These are phyloP conservation scores for Mesembrinibis cayennensis DNA, from an alignment of 2,113 vertebrate species.

Conservation along the genomic window DNA sequence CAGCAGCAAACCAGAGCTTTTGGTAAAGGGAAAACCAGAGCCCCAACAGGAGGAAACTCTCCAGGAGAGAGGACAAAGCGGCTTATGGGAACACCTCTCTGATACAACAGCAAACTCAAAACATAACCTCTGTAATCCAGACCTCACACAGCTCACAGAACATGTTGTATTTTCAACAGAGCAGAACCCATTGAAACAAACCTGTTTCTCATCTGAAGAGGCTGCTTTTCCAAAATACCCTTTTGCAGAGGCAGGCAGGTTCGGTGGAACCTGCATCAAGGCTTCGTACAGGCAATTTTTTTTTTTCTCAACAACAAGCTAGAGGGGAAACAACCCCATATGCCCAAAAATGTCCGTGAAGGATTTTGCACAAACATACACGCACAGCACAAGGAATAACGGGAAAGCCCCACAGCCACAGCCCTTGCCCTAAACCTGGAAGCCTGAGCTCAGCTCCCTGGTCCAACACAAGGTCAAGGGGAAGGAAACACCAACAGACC, in stretches of 20 bases:
- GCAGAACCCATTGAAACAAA: neutral
- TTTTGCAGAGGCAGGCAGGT: neutral
- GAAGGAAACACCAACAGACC: neutral
- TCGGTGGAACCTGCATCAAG: neutral
- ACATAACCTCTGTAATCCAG: neutral
- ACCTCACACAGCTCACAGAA: neutral
- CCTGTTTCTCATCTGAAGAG: neutral
- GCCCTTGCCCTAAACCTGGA: too few relatives aligned
- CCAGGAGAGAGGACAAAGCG: rapidly evolving
- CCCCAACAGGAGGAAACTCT: neutral
- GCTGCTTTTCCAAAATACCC: neutral
- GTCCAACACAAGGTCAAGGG: neutral
- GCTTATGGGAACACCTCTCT: neutral
- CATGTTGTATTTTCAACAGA: rapidly evolving
- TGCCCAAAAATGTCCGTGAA: rapidly evolving
- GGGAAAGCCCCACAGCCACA: neutral
- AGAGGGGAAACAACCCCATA: neutral
- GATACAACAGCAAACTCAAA: neutral
- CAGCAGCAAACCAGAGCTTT: neutral
- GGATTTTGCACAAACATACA: rapidly evolving
- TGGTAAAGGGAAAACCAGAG: neutral
- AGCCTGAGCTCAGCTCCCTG: rapidly evolving
- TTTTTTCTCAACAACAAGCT: neutral
- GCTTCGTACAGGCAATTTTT: rapidly evolving
- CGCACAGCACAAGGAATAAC: rapidly evolving